Percentiles rank a stretch among this genome's conserved stretches.
phyloP scores from a whole-genome alignment of 2,888 invertebrate genomes.

The Drosophila mulleri region DNA sequence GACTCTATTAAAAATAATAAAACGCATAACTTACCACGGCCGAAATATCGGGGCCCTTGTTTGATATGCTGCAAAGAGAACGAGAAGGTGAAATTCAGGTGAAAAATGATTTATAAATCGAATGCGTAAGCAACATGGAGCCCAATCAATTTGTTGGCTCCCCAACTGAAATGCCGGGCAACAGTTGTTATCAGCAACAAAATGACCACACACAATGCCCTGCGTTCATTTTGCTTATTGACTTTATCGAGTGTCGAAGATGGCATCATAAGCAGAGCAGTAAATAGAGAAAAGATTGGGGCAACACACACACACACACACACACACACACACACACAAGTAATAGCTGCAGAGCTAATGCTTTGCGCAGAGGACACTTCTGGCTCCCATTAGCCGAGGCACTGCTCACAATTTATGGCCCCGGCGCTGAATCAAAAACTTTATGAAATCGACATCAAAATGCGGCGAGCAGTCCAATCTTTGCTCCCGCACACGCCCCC shows the following conservation, averaged over 20 bases:
- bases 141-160: not conserved
- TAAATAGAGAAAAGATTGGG: constrained; percentile 24
- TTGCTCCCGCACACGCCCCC: not conserved
- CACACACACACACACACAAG: constrained; percentile 13
- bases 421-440: constrained; percentile 63
- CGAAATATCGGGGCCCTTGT: constrained; percentile 23
- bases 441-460: constrained; percentile 67
- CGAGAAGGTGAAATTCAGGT: constrained; percentile 17
- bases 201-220: constrained; percentile 21
- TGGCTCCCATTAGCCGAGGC: constrained; percentile 42
- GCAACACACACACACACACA: constrained; percentile 14
- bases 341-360: constrained; percentile 35
- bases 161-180: constrained; percentile 38
- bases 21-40: constrained; percentile 51
- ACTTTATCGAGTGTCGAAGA: constrained; percentile 69
- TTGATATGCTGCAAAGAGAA: constrained; percentile 48
- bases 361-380: constrained; percentile 44
- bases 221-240: constrained; percentile 60
- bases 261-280: constrained; percentile 58
- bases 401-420: constrained; percentile 47
- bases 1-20: constrained; percentile 18
- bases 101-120: constrained; percentile 33
- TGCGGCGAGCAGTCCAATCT: constrained; percentile 1
- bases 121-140: constrained; percentile 39
- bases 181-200: constrained; percentile 10